Percentiles rank a stretch among this genome's conserved stretches.
Evolutionary conservation across 2,113 vertebrate genomes (phyloP).

Genomic region (Tychaedon coryphoeus): DNA sequence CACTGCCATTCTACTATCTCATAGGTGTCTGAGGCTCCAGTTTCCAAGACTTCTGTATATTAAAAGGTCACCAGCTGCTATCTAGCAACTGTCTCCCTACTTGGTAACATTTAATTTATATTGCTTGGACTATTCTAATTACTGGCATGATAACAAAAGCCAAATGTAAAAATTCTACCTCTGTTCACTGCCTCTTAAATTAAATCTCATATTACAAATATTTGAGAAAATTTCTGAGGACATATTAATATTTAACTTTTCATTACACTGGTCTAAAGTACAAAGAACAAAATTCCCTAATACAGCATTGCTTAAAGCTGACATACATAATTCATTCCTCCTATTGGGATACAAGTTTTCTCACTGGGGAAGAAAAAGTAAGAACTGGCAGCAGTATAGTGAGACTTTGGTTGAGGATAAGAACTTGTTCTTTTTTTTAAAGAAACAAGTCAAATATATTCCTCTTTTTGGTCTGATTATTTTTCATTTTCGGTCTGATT

Average conservation of each 20-base stretch:
- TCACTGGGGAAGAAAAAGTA: neutral
- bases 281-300: slow-evolving; percentile 2
- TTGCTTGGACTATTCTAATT: neutral
- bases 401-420: neutral
- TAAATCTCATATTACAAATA: slow-evolving; percentile 35
- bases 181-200: neutral
- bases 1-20: neutral
- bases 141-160: neutral
- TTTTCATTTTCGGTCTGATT: neutral
- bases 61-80: neutral
- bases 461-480: neutral
- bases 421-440: neutral
- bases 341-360: neutral
- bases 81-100: neutral
- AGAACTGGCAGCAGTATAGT: neutral
- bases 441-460: neutral
- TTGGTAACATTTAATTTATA: neutral
- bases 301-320: neutral
- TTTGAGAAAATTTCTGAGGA: slow-evolving; percentile 16
- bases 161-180: neutral
- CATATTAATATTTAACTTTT: slow-evolving; percentile 59
- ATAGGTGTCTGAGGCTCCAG: neutral
- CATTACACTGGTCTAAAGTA: slow-evolving; percentile 14
- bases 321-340: slow-evolving; percentile 10
- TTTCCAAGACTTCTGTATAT: neutral